A percentile compares a stretch with the other conserved stretches of the same genome.
phyloP scores from a whole-genome alignment of 2,113 vertebrate species.

The Chionomys nivalis region DNA sequence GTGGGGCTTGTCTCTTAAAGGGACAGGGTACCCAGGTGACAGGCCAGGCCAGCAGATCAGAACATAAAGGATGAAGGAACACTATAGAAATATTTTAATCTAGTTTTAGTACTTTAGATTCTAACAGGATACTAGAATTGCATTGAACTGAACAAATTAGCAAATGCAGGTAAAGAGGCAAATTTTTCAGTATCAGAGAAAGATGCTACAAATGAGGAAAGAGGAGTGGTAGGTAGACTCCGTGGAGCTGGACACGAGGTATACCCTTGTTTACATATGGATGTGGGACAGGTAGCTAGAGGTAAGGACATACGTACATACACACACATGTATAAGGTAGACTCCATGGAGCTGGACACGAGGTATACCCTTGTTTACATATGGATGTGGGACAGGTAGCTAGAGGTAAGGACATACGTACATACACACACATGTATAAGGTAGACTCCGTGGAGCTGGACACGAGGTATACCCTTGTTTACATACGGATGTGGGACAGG shows the following conservation, averaged over 20 bases:
- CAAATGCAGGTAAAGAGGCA: neutral
- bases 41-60: no score
- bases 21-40: no score
- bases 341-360: neutral
- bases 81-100: neutral
- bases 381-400: no score
- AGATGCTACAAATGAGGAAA: neutral
- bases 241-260: neutral
- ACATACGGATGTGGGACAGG: no score
- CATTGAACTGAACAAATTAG: neutral
- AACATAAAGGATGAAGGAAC: neutral
- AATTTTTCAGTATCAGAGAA: neutral
- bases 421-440: no score
- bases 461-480: neutral
- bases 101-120: neutral
- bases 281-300: neutral
- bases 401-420: neutral
- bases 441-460: neutral
- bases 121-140: neutral
- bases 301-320: neutral
- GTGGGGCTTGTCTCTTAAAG: no score
- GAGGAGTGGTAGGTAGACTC: neutral
- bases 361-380: neutral
- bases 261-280: neutral
- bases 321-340: no score